These are phyloP conservation scores for Accipiter virgatus DNA, from an alignment of 2,113 vertebrate genomes.

Conservation along the genomic window DNA sequence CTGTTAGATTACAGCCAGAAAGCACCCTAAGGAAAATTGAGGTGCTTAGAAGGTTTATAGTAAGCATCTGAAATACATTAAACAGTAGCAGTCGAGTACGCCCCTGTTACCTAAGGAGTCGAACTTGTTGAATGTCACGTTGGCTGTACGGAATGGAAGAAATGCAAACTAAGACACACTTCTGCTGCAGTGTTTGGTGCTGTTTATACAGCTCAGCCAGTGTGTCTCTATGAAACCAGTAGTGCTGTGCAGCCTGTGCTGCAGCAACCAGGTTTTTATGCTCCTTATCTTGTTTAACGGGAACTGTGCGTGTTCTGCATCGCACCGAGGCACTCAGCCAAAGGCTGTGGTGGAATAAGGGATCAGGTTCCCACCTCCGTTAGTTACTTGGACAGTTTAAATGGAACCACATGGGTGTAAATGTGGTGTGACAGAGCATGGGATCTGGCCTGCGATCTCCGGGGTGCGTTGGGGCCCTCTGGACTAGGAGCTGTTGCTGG, in stretches of 20 bases:
- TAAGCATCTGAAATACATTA: background rate
- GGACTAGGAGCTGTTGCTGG: background rate
- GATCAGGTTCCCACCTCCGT: background rate
- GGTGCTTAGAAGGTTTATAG: slow-evolving; percentile 27
- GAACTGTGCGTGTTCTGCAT: background rate
- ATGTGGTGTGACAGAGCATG: background rate
- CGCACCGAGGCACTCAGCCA: accelerated
- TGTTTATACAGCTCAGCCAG: slow-evolving; percentile 52
- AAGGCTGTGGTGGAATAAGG: background rate
- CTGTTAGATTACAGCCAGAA: slow-evolving; percentile 9
- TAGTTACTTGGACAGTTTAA: background rate
- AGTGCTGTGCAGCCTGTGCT: background rate
- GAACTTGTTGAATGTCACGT: slow-evolving; percentile 62
- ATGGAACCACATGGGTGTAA: background rate
- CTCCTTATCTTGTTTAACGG: background rate
- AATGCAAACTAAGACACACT: slow-evolving; percentile 62
- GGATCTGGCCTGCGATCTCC: background rate
- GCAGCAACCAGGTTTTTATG: background rate
- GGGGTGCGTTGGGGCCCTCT: background rate
- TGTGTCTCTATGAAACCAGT: slow-evolving; percentile 34
- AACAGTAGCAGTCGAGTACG: slow-evolving; percentile 39
- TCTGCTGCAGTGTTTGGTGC: slow-evolving; percentile 58
- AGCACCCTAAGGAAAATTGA: slow-evolving; percentile 22
- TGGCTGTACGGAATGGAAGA: slow-evolving; percentile 72
- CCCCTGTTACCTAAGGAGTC: slow-evolving; percentile 48